Evolutionary conservation across 2,113 vertebrate genomes (phyloP), one percentile per base, ranked within the genome.

Genomic region (Eleginops maclovinus): DNA sequence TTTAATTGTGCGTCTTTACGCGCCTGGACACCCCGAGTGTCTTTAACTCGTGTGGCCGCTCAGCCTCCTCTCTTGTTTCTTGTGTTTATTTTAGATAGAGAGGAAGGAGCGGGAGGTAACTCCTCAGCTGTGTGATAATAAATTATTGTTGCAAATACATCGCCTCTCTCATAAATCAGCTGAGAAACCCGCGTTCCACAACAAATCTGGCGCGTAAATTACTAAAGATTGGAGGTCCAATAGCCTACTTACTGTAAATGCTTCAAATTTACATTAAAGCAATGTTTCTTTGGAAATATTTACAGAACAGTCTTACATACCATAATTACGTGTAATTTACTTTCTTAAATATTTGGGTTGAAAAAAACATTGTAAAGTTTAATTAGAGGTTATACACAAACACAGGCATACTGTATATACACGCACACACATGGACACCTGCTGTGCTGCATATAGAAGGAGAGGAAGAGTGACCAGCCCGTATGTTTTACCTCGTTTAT

Each of bases 71-170:
- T 60, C 26, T 73, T 71, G 53, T 19, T 53, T 36, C 64, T 51
- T 0, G 21, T 78, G 71, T 88, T 89, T 89, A 74, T 81, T 87
- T 65, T 60, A 73, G 56, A 68, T 63, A 47, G 19, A 47, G 59
- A 72, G 36, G 50, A 66, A 17, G 14, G 40, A 63, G 47, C 4
- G 4, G 7, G 14, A 63, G 56, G 63, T 47, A 69, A 26, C 49
- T 16, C 4, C 36, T 49, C 70, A 77, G 53, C 46, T 73, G 55
- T 16, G 49, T 67, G 55, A 28, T 65, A 72, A 72, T 75, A 40
- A n/a, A 40, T 41, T 59, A 31, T 71, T 59, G 36, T 41, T 26
- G 43, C 69, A 81, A 89, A 84, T 67, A 80, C 40, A 22, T 31
- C 2, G 40, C 24, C 12, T 36, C 58, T n/a, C 3, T 68, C 44